Evolutionary conservation across 2,797 vertebrate genomes (phyloP), one percentile per base, ranked within the genome.

Genomic region (Notolepis coatsorum): DNA sequence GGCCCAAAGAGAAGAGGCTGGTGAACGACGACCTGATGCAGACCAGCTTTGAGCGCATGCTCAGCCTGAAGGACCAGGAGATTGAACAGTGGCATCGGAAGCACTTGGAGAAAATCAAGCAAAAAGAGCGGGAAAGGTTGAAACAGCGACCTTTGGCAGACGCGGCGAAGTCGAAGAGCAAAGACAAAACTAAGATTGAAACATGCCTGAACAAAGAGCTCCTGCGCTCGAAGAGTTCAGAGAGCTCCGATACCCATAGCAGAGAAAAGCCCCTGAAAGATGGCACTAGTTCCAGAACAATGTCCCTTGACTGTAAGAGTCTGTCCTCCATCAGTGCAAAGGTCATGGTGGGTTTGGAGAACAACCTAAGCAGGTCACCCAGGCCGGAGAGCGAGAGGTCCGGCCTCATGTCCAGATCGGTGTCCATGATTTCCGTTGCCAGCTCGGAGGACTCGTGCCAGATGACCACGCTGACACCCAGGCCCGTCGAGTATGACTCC

Each of bases 51-150:
- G 98, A 99, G 89, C 93, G 97, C 65, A 99, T 99, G 98, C 94
- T 99, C 52, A 99, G 98, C 76, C 91, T 98, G 56, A 99, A 99
- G 85, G 98, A 99, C 80, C 91, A 97, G 77, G 98, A 99, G 86
- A 99, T 99, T 65, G 98, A 99, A 81, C 97, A 98, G 79, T 98
- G 97, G 97, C 97, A 99, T 43, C 96, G 93, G 60, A 99, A 99
- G 61, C 97, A 99, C 71, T 92, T 99, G 80, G 98, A 99, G 91
- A 99, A 99, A 88, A 99, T 99, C 74, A 99, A 99, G 68, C 97
- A 98, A 62, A 99, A 99, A 68, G 98, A 99, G 86, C 93, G 97
- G 20, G 98, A 99, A 38, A 84, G 97, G 37, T 93, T 98, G 35
- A 96, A 94, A 78, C 97, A 96, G 73, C 90, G 96, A 28, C 92